These are phyloP conservation scores for Columba livia DNA, from an alignment of 2,113 vertebrate species.

Conservation along the genomic window DNA sequence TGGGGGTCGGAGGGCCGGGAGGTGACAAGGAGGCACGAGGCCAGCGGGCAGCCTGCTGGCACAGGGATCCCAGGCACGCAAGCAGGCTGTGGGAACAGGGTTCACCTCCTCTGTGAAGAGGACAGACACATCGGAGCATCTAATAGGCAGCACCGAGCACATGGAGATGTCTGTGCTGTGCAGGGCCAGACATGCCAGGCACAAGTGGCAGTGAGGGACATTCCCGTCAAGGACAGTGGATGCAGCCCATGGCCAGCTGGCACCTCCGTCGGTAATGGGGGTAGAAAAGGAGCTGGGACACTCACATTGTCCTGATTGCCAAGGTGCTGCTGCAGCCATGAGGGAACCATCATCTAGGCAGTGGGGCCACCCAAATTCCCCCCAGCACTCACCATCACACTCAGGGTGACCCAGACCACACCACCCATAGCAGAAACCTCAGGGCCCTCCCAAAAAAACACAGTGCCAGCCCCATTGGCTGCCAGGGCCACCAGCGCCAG, in stretches of 20 bases:
- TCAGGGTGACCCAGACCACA: neutral
- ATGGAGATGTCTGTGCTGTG: neutral
- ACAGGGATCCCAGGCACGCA: neutral
- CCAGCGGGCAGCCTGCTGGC: accelerated
- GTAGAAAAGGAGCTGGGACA: neutral
- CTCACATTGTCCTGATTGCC: no score
- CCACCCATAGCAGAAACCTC: no score
- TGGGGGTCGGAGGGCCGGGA: neutral
- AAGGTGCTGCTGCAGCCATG: neutral
- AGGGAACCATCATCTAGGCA: neutral
- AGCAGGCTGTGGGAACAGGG: no score
- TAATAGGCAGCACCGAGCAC: neutral
- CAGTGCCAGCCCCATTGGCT: no score
- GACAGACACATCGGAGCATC: no score
- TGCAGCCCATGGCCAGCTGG: neutral
- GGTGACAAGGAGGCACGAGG: neutral
- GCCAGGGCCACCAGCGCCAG: no score
- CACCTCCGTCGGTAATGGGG: neutral
- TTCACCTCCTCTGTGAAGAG: no score
- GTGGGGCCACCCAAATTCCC: neutral
- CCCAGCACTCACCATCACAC: neutral
- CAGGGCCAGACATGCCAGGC: neutral
- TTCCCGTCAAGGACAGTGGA: neutral
- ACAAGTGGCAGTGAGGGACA: neutral
- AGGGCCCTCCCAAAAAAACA: no score